Conservation (phyloP, 1,140 invertebrate species). For the Drosophila fuyamai region DNA sequence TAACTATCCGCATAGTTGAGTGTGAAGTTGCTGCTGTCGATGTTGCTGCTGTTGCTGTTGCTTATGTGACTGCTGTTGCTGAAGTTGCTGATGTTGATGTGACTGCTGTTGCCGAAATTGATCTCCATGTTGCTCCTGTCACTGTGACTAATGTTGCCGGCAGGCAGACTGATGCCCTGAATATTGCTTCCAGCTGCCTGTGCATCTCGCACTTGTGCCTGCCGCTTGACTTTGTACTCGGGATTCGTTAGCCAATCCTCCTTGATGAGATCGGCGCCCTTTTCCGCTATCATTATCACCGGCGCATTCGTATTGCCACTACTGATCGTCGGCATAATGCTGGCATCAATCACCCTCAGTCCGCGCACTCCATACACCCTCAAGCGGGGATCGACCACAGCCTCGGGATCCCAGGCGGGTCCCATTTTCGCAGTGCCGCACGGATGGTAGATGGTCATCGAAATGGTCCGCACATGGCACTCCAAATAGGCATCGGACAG, state of each 20-base stretch:
- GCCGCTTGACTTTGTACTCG: slow-evolving; percentile 73
- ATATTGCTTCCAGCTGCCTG: slow-evolving; percentile 39
- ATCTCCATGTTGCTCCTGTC: background rate
- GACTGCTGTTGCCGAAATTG: background rate
- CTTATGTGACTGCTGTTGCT: background rate
- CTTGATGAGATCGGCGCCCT: slow-evolving; percentile 93
- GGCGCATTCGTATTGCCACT: slow-evolving; percentile 94
- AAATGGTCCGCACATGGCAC: slow-evolving; percentile 93
- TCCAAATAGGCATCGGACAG: slow-evolving; percentile 93
- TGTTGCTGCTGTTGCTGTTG: slow-evolving; percentile 5
- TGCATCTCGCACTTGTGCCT: slow-evolving; percentile 29
- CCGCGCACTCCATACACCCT: slow-evolving; percentile 91
- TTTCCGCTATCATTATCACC: slow-evolving; percentile 94
- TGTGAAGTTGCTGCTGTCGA: slow-evolving; percentile 13
- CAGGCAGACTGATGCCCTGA: background rate
- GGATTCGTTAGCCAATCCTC: slow-evolving; percentile 88
- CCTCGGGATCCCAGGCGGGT: slow-evolving; percentile 88
- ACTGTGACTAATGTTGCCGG: background rate
- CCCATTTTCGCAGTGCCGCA: slow-evolving; percentile 94
- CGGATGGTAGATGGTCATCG: slow-evolving; percentile 95
- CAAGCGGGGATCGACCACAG: slow-evolving; percentile 93
- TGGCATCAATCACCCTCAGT: slow-evolving; percentile 93
- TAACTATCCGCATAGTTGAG: slow-evolving; percentile 22
- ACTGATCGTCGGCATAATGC: slow-evolving; percentile 94
- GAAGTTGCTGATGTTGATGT: slow-evolving; percentile 3